A percentile compares a stretch with the other conserved stretches of the same genome.
phyloP scores from a whole-genome alignment of 2,113 vertebrate species.

The Strix aluco region DNA sequence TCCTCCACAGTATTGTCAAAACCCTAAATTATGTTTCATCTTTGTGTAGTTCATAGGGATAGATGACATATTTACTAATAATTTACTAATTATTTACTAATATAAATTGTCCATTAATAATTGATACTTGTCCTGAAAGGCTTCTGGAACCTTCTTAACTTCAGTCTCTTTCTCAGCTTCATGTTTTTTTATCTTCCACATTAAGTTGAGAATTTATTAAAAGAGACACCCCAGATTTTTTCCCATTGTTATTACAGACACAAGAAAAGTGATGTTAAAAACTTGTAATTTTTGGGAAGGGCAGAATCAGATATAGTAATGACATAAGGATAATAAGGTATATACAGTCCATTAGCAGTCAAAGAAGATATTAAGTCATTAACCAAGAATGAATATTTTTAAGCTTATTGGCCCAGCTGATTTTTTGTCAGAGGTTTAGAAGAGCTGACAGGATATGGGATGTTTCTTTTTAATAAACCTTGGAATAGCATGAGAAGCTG shows the following conservation, averaged over 20 bases:
- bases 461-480: neutral
- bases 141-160: neutral
- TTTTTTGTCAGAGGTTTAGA: neutral
- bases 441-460: neutral
- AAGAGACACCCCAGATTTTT: neutral
- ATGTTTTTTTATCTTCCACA: rapidly evolving
- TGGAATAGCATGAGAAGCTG: neutral
- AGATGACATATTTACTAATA: neutral
- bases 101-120: neutral
- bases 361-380: neutral
- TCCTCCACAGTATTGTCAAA: neutral
- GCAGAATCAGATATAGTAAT: neutral
- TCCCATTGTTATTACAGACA: neutral
- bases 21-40: neutral
- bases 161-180: neutral
- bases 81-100: neutral
- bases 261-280: neutral
- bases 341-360: neutral
- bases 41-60: neutral
- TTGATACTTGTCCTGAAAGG: neutral
- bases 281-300: neutral
- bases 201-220: neutral
- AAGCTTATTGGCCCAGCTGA: neutral
- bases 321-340: neutral
- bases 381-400: neutral